A percentile compares a stretch with the other conserved stretches of the same genome.
Evolutionary conservation across 1,140 invertebrate species (phyloP).

Genomic region (Tetragonula clypearis): DNA sequence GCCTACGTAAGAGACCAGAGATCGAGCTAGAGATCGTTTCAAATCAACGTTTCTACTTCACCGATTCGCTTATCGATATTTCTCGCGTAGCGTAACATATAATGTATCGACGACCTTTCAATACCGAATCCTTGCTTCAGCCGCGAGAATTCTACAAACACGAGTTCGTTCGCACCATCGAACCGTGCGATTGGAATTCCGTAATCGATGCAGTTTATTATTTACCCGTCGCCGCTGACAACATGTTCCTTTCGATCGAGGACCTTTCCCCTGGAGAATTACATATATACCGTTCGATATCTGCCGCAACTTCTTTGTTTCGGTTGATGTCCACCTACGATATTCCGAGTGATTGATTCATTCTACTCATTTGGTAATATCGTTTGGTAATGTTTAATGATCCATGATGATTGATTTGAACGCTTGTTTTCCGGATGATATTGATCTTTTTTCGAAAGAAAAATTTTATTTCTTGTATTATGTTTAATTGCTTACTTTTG

Average conservation of each 20-base stretch:
- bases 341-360: not conserved
- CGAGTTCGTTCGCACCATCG: not conserved
- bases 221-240: conserved; percentile 13
- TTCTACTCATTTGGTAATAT: not conserved
- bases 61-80: conserved; percentile 63
- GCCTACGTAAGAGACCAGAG: not conserved
- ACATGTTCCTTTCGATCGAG: conserved; percentile 16
- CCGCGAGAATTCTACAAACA: conserved; percentile 38
- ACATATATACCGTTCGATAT: not conserved
- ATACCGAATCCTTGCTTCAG: conserved; percentile 68
- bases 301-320: not conserved
- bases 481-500: too few species aligned
- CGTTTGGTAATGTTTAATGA: not conserved
- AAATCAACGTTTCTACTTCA: conserved; percentile 35
- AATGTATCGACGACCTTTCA: conserved; percentile 68
- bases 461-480: too few species aligned
- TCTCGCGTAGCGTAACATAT: conserved; percentile 50
- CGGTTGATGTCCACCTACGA: conserved; percentile 3
- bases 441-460: too few species aligned
- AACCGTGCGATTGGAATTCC: conserved; percentile 7
- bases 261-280: conserved; percentile 28
- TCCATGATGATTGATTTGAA: too few species aligned
- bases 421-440: too few species aligned
- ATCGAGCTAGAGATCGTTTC: not conserved
- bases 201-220: conserved; percentile 31